Percentiles rank a stretch among this genome's conserved stretches.
These are phyloP conservation scores for Etheostoma spectabile DNA, from an alignment of 2,113 vertebrate species.

Conservation along the genomic window DNA sequence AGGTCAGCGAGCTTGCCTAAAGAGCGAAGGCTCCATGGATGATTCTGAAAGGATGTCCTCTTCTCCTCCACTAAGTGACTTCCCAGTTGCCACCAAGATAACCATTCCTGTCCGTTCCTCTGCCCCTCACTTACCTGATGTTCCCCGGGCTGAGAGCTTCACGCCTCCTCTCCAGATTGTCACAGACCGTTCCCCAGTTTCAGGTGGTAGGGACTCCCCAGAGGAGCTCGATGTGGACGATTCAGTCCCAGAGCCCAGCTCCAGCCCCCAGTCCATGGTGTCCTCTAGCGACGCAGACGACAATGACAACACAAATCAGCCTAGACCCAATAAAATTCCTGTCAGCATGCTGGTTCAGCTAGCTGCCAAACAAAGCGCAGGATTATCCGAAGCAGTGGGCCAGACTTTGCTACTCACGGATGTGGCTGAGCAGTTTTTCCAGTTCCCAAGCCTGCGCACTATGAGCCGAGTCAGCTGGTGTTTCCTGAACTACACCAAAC, in stretches of 20 bases:
- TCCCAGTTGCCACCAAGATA: slow-evolving; percentile 73
- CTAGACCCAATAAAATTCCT: slow-evolving; percentile 81
- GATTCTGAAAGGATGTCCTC: slow-evolving; percentile 87
- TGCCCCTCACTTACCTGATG: slow-evolving; percentile 81
- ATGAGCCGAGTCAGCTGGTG: slow-evolving; percentile 97
- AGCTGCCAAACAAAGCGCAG: slow-evolving; percentile 78
- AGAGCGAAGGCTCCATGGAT: slow-evolving; percentile 88
- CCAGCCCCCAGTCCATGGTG: slow-evolving; percentile 88
- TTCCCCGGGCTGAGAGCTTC: slow-evolving; percentile 86
- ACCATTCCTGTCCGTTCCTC: slow-evolving; percentile 74
- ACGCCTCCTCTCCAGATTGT: slow-evolving; percentile 89
- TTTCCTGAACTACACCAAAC: slow-evolving; percentile 97
- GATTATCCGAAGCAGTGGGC: slow-evolving; percentile 65
- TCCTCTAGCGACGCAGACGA: slow-evolving; percentile 83
- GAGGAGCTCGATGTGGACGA: slow-evolving; percentile 93
- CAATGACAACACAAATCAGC: slow-evolving; percentile 79
- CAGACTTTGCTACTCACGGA: slow-evolving; percentile 88
- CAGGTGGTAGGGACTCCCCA: slow-evolving; percentile 88
- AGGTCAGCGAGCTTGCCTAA: slow-evolving; percentile 81
- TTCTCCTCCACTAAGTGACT: slow-evolving; percentile 87
- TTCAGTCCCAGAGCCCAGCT: slow-evolving; percentile 85
- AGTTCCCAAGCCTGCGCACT: slow-evolving; percentile 95
- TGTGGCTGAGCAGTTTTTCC: slow-evolving; percentile 89
- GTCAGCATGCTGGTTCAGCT: slow-evolving; percentile 90
- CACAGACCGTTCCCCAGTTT: slow-evolving; percentile 81